A percentile compares a stretch with the other conserved stretches of the same genome.
Conservation (phyloP, 2,888 invertebrate genomes). For the Charanyca ferruginea region DNA sequence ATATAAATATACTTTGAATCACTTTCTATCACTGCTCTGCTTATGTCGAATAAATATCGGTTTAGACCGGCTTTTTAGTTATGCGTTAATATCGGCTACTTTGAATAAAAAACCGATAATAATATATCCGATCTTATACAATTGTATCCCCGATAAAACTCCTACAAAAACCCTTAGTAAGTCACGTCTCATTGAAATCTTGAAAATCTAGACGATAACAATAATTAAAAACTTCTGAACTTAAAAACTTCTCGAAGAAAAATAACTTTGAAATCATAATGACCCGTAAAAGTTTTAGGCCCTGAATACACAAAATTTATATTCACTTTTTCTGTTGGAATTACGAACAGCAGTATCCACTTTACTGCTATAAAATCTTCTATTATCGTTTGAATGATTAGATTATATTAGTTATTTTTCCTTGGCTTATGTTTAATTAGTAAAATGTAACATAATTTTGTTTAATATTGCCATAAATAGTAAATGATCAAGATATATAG, state of each 20-base stretch:
- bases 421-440: too few relatives aligned
- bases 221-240: slow-evolving; percentile 1
- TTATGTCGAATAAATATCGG: too few relatives aligned
- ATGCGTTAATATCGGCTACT: too few relatives aligned
- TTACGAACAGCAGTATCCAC: neutral
- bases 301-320: neutral
- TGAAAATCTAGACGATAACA: neutral
- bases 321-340: neutral
- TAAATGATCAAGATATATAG: too few relatives aligned
- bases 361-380: neutral
- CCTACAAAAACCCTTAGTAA: neutral
- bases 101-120: too few relatives aligned
- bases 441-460: too few relatives aligned
- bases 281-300: neutral
- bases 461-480: too few relatives aligned
- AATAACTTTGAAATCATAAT: slow-evolving; percentile 2
- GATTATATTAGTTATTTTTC: neutral
- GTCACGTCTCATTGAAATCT: neutral
- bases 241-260: slow-evolving; percentile 4
- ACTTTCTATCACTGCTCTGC: too few relatives aligned
- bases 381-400: too few relatives aligned
- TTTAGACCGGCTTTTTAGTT: too few relatives aligned
- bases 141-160: neutral
- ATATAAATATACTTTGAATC: too few relatives aligned
- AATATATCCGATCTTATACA: too few relatives aligned